phyloP scores from a whole-genome alignment of 2,797 vertebrate species.

The Steatocranus sp. region DNA sequence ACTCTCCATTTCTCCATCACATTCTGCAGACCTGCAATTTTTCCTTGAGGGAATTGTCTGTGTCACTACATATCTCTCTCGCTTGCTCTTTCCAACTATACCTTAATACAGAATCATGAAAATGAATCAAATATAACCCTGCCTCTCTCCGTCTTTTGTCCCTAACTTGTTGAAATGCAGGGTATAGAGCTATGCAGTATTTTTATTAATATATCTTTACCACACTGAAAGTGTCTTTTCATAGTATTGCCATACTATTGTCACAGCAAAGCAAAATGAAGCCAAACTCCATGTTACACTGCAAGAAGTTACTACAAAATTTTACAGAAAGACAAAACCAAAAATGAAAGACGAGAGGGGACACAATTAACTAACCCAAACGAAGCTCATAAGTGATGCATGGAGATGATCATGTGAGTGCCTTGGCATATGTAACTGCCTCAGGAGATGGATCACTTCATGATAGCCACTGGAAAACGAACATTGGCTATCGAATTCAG shows the following conservation, averaged over 20 bases:
- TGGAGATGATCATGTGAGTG: neutral
- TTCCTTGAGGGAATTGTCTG: neutral
- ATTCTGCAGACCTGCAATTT: neutral
- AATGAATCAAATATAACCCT: neutral
- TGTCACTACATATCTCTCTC: fast-evolving
- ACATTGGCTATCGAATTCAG: fast-evolving
- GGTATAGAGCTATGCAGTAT: fast-evolving
- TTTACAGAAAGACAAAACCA: neutral
- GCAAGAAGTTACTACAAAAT: neutral
- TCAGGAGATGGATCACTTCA: neutral
- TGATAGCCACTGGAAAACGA: neutral
- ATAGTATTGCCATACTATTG: fast-evolving
- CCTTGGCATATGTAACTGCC: neutral
- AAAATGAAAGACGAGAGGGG: neutral
- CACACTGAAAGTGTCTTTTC: neutral
- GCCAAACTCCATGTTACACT: neutral
- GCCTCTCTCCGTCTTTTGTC: neutral
- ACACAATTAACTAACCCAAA: neutral
- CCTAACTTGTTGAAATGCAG: neutral
- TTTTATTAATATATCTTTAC: neutral
- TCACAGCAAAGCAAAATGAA: neutral
- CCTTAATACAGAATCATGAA: neutral
- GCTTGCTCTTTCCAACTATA: neutral
- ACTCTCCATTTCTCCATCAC: neutral
- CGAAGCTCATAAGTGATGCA: neutral